Conservation (phyloP, 2,888 invertebrate genomes). For the Gasteruption jaculator region DNA sequence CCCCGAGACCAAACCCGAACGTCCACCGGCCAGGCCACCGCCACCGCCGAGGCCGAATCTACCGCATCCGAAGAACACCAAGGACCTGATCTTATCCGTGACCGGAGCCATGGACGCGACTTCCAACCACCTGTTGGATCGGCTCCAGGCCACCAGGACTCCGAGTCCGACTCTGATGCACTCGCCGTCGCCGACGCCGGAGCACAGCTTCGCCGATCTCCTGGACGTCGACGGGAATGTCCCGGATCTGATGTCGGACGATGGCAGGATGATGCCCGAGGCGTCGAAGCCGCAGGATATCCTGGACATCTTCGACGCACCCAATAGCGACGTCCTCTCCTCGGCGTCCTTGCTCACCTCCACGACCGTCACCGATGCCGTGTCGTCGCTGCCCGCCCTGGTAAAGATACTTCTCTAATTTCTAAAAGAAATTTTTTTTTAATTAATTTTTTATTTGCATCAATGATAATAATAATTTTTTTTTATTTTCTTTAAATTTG, state of each 20-base stretch:
- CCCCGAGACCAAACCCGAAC: conserved; percentile 24
- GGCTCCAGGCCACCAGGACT: conserved; percentile 78
- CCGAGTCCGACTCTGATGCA: conserved; percentile 86
- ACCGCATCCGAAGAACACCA: conserved; percentile 73
- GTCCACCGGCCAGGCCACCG: conserved; percentile 51
- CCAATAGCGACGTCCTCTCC: conserved; percentile 30
- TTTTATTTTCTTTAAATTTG: too few species aligned
- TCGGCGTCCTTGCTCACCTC: conserved; percentile 31
- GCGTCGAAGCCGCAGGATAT: conserved; percentile 34
- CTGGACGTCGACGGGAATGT: conserved; percentile 57
- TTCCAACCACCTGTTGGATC: conserved; percentile 76
- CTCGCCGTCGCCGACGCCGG: conserved; percentile 80
- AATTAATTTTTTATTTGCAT: too few species aligned
- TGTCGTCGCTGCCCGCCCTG: too few species aligned
- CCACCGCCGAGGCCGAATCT: conserved; percentile 58
- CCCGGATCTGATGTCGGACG: conserved; percentile 46
- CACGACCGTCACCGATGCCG: conserved; percentile 25
- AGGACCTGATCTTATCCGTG: conserved; percentile 79
- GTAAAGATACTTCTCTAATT: too few species aligned
- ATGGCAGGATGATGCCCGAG: conserved; percentile 29
- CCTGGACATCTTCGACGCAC: conserved; percentile 44
- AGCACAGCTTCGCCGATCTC: conserved; percentile 61
- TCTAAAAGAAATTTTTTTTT: too few species aligned
- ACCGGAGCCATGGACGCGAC: conserved; percentile 87
- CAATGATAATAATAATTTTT: too few species aligned